These are phyloP conservation scores for Samia ricini DNA, from an alignment of 1,140 invertebrate species.

Conservation along the genomic window DNA sequence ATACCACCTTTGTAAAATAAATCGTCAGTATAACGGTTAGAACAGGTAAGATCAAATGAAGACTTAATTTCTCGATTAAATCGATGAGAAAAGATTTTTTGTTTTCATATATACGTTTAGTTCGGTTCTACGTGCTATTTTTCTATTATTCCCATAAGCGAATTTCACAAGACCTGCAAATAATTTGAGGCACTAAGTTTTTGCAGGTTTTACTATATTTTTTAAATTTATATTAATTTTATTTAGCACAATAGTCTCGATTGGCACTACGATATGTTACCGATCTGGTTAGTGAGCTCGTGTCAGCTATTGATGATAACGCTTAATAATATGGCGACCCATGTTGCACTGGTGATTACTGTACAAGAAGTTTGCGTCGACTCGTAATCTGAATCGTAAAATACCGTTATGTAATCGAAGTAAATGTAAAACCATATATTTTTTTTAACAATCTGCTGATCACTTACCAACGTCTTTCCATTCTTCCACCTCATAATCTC, in stretches of 20 bases:
- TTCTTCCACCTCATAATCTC: constrained; percentile 80
- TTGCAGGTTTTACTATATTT: not conserved
- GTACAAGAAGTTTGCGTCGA: constrained; percentile 62
- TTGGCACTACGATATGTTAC: constrained; percentile 39
- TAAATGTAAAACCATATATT: too few species aligned
- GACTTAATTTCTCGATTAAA: too few species aligned
- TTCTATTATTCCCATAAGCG: not conserved
- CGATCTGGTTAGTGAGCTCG: constrained; percentile 3
- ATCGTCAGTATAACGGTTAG: not conserved
- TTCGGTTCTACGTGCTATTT: not conserved
- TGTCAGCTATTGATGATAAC: constrained; percentile 56
- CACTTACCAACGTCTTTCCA: constrained; percentile 79
- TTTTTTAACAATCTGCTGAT: too few species aligned
- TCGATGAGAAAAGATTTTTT: not conserved
- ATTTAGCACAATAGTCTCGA: constrained; percentile 28
- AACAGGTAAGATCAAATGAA: not conserved
- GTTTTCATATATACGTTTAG: not conserved
- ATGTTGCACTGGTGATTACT: constrained; percentile 22
- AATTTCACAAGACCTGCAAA: not conserved
- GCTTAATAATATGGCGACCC: constrained; percentile 29
- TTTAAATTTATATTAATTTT: not conserved
- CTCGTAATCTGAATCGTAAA: constrained; percentile 54
- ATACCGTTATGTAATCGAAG: too few species aligned
- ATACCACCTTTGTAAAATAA: not conserved
- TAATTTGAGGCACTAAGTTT: not conserved